Evolutionary conservation across 1,140 invertebrate species (phyloP).

Genomic region (Paraescarpia echinospica): DNA sequence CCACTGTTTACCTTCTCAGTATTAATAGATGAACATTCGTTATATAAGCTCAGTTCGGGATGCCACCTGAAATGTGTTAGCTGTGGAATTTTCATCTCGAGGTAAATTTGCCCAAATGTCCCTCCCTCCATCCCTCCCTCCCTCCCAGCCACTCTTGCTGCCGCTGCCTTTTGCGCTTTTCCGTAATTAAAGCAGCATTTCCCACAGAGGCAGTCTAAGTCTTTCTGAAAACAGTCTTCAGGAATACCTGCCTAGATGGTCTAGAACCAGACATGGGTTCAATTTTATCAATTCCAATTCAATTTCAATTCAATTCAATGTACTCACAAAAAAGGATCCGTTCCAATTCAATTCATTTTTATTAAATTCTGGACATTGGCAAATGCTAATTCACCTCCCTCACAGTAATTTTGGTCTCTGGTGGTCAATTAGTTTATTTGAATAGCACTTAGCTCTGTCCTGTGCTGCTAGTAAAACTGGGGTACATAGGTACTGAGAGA

Average conservation of each 20-base stretch:
- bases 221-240: neutral
- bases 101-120: neutral
- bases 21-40: neutral
- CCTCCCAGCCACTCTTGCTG: neutral
- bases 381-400: no score
- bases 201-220: neutral
- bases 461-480: no score
- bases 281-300: no score
- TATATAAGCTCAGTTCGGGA: neutral
- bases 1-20: neutral
- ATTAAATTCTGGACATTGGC: no score
- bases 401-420: no score
- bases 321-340: no score
- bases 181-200: neutral
- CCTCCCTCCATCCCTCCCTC: neutral
- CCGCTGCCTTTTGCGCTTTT: no score
- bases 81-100: neutral
- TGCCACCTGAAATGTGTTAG: neutral
- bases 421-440: no score
- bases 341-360: no score
- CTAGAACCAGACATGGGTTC: neutral
- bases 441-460: no score
- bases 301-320: no score
- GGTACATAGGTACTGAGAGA: no score
- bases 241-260: neutral